Evolutionary conservation across 2,888 invertebrate genomes (phyloP), one percentile per base, ranked within the genome.

Genomic region (Aphodius sticticus): DNA sequence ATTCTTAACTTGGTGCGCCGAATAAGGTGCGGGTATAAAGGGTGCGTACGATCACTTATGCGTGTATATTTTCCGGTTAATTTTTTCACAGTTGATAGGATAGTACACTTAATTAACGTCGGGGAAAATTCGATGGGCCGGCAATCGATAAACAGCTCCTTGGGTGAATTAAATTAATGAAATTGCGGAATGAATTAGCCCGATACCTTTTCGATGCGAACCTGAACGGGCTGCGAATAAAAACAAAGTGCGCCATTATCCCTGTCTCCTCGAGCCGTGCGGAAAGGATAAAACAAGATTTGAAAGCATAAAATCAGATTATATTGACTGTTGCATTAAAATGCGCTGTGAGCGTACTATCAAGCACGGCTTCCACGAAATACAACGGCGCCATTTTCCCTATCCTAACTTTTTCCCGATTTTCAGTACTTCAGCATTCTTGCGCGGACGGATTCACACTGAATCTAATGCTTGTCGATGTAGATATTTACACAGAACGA

Each of bases 161-260:
- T 74, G 36, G 9, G 35, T 35, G 35, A 74, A 74, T 26, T 35
- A 35, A 37, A 74, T 74, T 74, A 74, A 74, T 36, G 74, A 74
- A 74, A 74, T 36, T n/a, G 36, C 74, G 14, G 74, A 74, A 74
- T 74, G 74, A 74, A 74, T 74, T 74, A 74, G 74, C 37, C 15
- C 9, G 36, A 36, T 37, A n/a, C 37, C 74, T 36, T 37, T n/a
- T 74, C 74, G 26, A 74, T 53, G 53, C 53, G 53, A 53, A 53
- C 53, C 53, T 53, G 53, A 12, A 53, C 53, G 53, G 53, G 53
- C 12, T 1, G 53, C 7, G 53, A 53, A 53, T 53, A 53, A 53
- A 53, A 53, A 53, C 53, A 53, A 53, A 53, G 53, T 53, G 53
- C 53, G 53, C 53, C 53, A 5, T 53, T 53, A 53, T 53, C 53